A percentile compares a stretch with the other conserved stretches of the same genome.
Conservation (phyloP, 2,888 invertebrate species). For the Melipona bicolor region DNA sequence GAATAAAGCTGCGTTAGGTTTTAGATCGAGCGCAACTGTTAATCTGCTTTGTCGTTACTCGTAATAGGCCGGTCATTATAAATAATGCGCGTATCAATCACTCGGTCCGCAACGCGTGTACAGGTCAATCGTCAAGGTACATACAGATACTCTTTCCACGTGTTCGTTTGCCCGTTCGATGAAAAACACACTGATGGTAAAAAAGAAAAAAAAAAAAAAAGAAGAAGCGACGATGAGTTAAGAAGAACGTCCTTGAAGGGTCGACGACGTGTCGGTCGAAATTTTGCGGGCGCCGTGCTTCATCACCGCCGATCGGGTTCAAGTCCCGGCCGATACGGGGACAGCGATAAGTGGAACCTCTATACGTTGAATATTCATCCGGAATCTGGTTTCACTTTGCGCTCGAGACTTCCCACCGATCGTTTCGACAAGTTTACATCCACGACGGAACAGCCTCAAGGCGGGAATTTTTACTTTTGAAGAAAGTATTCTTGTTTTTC, state of each 20-base stretch:
- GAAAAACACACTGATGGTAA: neutral
- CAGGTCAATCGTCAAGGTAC: neutral
- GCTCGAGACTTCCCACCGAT: neutral
- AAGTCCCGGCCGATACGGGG: neutral
- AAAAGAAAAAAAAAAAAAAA: too few relatives aligned
- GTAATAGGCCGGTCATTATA: too few relatives aligned
- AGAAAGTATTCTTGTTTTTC: too few relatives aligned
- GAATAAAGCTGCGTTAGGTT: too few relatives aligned
- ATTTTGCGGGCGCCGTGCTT: conserved; percentile 4
- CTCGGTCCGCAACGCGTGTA: too few relatives aligned
- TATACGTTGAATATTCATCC: conserved; percentile 18
- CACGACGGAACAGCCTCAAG: neutral
- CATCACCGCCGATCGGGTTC: conserved; percentile 9
- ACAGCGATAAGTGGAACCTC: conserved; percentile 16
- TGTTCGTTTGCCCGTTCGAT: neutral
- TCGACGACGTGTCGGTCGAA: neutral
- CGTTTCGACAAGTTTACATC: neutral
- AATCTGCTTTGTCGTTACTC: too few relatives aligned
- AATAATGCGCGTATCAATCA: neutral
- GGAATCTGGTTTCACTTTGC: conserved; percentile 5
- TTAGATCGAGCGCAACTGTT: too few relatives aligned
- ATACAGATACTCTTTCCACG: neutral
- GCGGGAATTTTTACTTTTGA: too few relatives aligned
- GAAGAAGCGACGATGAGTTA: neutral
- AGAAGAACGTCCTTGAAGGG: conserved; percentile 18